These are phyloP conservation scores for Tenebrosternarchus preto DNA, from an alignment of 2,113 vertebrate species.

Conservation along the genomic window DNA sequence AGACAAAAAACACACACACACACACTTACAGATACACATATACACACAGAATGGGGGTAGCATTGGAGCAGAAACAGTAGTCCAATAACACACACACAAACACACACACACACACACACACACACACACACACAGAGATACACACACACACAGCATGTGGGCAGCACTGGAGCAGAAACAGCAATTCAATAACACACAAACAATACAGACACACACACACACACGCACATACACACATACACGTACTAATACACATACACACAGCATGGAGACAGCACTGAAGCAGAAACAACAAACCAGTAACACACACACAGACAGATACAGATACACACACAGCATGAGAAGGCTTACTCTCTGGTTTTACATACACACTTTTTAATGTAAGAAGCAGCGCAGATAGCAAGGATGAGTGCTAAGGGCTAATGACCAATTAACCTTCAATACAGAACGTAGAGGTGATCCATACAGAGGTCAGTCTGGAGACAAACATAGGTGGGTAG, in stretches of 20 bases:
- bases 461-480: neutral
- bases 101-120: slow-evolving; percentile 27
- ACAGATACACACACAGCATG: slow-evolving; percentile 8
- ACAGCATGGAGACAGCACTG: slow-evolving; percentile 48
- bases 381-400: slow-evolving; percentile 14
- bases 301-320: slow-evolving; percentile 38
- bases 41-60: slow-evolving; percentile 42
- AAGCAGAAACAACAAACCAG: slow-evolving; percentile 11
- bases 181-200: slow-evolving; percentile 25
- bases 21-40: slow-evolving; percentile 28
- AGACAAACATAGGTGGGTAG: too few species aligned
- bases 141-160: slow-evolving; percentile 35
- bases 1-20: slow-evolving; percentile 30
- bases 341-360: neutral
- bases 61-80: slow-evolving; percentile 33
- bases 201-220: slow-evolving; percentile 29
- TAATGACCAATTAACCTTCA: neutral
- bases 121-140: slow-evolving; percentile 13
- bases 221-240: slow-evolving; percentile 16
- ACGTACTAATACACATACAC: neutral
- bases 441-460: slow-evolving; percentile 1
- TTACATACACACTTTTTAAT: slow-evolving; percentile 11
- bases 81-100: slow-evolving; percentile 34
- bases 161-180: slow-evolving; percentile 36
- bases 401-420: slow-evolving; percentile 14